Evolutionary conservation across 2,888 invertebrate genomes (phyloP), one percentile per base, ranked within the genome.

Genomic region (Acronicta psi): DNA sequence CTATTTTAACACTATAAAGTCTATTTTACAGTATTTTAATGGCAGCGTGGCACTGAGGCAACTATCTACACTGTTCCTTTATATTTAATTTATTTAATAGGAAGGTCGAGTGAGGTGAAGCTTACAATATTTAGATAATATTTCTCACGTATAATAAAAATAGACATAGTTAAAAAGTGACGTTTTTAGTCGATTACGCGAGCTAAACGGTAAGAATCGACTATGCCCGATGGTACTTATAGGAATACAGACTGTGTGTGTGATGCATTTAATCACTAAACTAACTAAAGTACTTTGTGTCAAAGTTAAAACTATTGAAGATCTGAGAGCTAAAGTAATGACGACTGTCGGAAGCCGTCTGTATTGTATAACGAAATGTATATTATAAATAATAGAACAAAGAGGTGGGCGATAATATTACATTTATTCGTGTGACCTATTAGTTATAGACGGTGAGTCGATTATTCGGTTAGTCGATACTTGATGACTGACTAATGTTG

Each of bases 11-110:
- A 51, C 37, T 49, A 23, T 67, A 73, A 75, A 77, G 58, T 74
- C 63, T 79, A 78, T 76, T 78, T 79, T 77, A 72, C 75, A 79
- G 79, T 82, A 82, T 84, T 84, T 77, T 73, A 65, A 67, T 59
- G 69, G 75, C 79, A 76, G 75, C 80, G 70, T 53, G 51, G 52
- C 57, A 65, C 49, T 41, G 42, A 75, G 69, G 70, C 73, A 70
- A 66, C 71, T 75, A 69, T 75, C 69, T 58, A 78, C 58, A 64
- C 57, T 50, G 62, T 69, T 67, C 67, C 67, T 73, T 72, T 66
- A 67, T 60, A 69, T 63, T 66, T 75, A 62, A 75, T 73, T 77
- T 72, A 75, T 72, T 69, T 69, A 55, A 61, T 66, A 73, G 79
- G 79, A 79, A 80, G 79, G 80, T 79, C 79, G 59, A 76, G 61